Percentiles rank a stretch among this genome's conserved stretches.
Conservation (phyloP, 2,113 vertebrate species). For the Jaculus jaculus region DNA sequence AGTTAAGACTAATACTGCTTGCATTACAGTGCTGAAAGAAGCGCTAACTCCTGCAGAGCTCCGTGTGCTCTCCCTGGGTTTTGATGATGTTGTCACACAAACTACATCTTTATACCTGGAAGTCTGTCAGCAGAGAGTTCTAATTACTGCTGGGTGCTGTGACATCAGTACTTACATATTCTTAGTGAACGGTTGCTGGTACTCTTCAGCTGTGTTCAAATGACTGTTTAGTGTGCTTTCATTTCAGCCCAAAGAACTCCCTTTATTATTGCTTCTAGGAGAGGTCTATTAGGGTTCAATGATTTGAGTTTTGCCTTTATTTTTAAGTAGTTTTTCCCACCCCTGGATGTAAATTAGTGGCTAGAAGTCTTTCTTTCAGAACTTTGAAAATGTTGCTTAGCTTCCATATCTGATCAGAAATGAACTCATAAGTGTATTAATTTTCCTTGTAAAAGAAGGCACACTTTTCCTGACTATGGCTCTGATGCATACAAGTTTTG, state of each 20-base stretch:
- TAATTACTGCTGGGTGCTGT: not conserved
- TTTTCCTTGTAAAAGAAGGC: not conserved
- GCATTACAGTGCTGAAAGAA: not conserved
- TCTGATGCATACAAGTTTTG: not conserved
- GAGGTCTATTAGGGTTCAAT: not conserved
- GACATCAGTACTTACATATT: not conserved
- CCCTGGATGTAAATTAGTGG: not conserved
- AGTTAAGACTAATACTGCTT: not conserved
- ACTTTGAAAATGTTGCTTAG: not conserved
- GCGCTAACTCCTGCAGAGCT: not conserved
- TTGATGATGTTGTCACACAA: not conserved
- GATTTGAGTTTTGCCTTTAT: not conserved
- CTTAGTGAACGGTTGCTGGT: not conserved
- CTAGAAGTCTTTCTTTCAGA: not conserved
- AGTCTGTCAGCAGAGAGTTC: not conserved
- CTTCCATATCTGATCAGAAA: not conserved
- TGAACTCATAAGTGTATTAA: not conserved
- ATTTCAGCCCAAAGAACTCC: not conserved
- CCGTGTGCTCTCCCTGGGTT: fast-evolving
- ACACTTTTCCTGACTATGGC: not conserved
- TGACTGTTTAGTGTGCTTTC: not conserved
- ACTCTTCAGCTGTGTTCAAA: not conserved
- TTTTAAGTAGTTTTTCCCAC: not conserved
- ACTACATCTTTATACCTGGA: not conserved
- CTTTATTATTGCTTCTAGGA: not conserved